These are phyloP conservation scores for Sarcophaga carnaria DNA, from an alignment of 2,888 invertebrate species.

Conservation along the genomic window DNA sequence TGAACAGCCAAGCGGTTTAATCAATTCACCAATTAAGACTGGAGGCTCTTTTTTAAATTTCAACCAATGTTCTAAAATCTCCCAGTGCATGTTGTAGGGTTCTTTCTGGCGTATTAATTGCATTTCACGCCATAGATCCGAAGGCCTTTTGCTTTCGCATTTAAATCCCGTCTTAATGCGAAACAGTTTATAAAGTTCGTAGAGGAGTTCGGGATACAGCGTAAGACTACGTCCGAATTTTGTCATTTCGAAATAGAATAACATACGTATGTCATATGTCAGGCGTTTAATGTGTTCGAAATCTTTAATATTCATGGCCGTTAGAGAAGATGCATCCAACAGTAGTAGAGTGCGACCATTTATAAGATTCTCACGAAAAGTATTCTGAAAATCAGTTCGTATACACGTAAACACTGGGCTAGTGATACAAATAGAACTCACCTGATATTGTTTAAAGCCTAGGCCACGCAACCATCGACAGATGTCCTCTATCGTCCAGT, in stretches of 20 bases:
- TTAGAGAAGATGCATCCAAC: slow-evolving; percentile 82
- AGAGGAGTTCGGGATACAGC: slow-evolving; percentile 82
- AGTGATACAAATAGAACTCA: slow-evolving; percentile 70
- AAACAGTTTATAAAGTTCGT: slow-evolving; percentile 83
- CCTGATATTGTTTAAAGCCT: slow-evolving; percentile 83
- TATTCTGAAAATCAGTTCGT: slow-evolving; percentile 75
- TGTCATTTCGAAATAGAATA: slow-evolving; percentile 82
- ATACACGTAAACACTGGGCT: background rate
- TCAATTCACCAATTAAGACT: slow-evolving; percentile 73
- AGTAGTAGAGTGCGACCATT: slow-evolving; percentile 82
- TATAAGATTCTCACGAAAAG: slow-evolving; percentile 82
- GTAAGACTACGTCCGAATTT: slow-evolving; percentile 82
- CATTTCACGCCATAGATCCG: slow-evolving; percentile 83
- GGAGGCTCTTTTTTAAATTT: slow-evolving; percentile 62
- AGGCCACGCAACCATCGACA: slow-evolving; percentile 82
- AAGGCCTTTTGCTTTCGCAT: slow-evolving; percentile 82
- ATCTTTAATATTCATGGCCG: slow-evolving; percentile 82
- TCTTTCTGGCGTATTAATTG: slow-evolving; percentile 82
- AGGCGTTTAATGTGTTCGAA: slow-evolving; percentile 82
- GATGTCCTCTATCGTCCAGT: slow-evolving; percentile 83
- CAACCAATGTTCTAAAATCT: slow-evolving; percentile 77
- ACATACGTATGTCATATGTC: slow-evolving; percentile 78
- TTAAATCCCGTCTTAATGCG: slow-evolving; percentile 83
- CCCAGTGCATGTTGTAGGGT: slow-evolving; percentile 83
- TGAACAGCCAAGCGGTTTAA: no score